A percentile compares a stretch with the other conserved stretches of the same genome.
Evolutionary conservation across 2,113 vertebrate species (phyloP).

Genomic region (Edolisoma coerulescens): DNA sequence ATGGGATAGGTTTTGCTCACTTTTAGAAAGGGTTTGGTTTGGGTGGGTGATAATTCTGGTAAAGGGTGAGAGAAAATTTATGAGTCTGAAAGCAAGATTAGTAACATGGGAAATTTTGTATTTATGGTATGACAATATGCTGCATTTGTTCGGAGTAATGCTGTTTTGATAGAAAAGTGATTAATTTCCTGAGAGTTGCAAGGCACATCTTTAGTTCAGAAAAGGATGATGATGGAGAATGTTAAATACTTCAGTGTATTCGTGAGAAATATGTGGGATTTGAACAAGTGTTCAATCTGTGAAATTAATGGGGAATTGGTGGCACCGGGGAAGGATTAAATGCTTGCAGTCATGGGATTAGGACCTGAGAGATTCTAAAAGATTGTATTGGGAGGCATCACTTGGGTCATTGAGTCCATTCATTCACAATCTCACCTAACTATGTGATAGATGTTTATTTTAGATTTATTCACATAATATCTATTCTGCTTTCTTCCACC

Average conservation of each 20-base stretch:
- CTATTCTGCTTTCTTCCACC: not conserved
- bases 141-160: not conserved
- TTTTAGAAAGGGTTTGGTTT: not conserved
- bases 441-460: not conserved
- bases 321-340: constrained; percentile 12
- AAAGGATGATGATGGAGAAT: not conserved
- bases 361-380: not conserved
- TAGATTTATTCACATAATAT: not conserved
- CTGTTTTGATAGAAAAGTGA: not conserved
- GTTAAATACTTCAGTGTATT: constrained; percentile 13
- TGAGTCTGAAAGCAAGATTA: constrained; percentile 19
- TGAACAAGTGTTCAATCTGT: not conserved
- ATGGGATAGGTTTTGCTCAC: not conserved
- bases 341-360: not conserved
- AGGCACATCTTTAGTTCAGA: not conserved
- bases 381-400: not conserved
- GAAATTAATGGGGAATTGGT: constrained; percentile 11
- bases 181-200: constrained; percentile 2
- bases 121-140: not conserved
- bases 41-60: not conserved
- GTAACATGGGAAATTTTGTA: not conserved
- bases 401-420: not conserved
- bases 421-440: not conserved
- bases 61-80: not conserved
- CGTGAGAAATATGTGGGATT: not conserved